Evolutionary conservation across 2,888 invertebrate genomes (phyloP).

Genomic region (Acronicta aceris): DNA sequence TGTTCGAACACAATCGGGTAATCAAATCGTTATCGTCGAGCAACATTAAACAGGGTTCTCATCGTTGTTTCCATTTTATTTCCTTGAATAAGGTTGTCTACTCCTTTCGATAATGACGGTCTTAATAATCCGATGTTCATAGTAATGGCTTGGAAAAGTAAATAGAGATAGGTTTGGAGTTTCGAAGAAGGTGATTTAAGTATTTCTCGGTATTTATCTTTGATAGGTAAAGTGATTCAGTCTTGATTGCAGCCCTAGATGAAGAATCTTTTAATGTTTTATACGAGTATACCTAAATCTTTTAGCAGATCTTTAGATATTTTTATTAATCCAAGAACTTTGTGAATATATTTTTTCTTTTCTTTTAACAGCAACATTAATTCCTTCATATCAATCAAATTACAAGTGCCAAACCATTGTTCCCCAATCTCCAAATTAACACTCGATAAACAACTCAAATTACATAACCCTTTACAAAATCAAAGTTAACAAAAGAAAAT

Average conservation of each 20-base stretch:
- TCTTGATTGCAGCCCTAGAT: background rate
- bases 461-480: conserved; percentile 46
- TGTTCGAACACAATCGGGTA: conserved; percentile 54
- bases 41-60: conserved; percentile 60
- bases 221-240: conserved; percentile 3
- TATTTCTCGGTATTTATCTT: conserved; percentile 23
- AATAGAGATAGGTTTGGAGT: conserved; percentile 30
- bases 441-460: conserved; percentile 34
- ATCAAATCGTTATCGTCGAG: conserved; percentile 61
- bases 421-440: conserved; percentile 29
- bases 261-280: background rate
- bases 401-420: conserved; percentile 14
- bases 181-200: conserved; percentile 29
- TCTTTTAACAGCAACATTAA: background rate
- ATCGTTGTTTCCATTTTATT: conserved; percentile 58
- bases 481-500: conserved; percentile 50
- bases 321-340: background rate
- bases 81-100: conserved; percentile 55
- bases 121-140: conserved; percentile 48
- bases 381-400: conserved; percentile 24
- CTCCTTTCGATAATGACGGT: conserved; percentile 51
- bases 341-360: background rate
- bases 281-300: too few species aligned
- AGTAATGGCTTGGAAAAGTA: conserved; percentile 36
- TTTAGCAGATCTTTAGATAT: background rate